Evolutionary conservation across 2,888 invertebrate genomes (phyloP), one percentile per base, ranked within the genome.

Genomic region (Lasius platythorax): DNA sequence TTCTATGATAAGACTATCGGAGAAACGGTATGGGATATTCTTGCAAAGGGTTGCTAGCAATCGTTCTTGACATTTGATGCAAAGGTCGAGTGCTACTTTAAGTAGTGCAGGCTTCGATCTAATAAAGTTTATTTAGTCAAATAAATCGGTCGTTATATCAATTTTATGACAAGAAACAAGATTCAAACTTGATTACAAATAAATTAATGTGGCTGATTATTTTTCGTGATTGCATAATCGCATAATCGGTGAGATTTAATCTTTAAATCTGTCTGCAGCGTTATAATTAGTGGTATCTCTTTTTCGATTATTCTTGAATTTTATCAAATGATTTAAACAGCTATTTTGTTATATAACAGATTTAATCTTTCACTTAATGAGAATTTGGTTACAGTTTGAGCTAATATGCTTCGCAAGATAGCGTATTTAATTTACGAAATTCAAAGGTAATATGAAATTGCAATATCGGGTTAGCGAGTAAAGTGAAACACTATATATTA

Each of bases 21-120:
- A 73, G 43, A 74, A 50, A 84, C 6, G 43, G 67, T 63, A 50
- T 15, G 3, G 9, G 3, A 18, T 50, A 28, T 33, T 30, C 12
- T 37, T 53, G 53, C 43, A 56, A 70, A 30, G 18, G 23, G 11
- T 53, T 46, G 33, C 9, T 12, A 28, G 37, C 18, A 56, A 63
- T 28, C n/a, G 18, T 61, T 68, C 30, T 74, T 84, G 74, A 74
- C 82, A 82, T 82, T 84, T 82, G 56, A 50, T 30, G n/a, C 18
- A 50, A 61, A 37, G 37, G 64, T 50, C 33, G 28, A 30, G 56
- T 43, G 23, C 11, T 68, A 50, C 12, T 61, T 46, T 50, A 43
- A 78, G 3, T 30, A 40, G 12, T 28, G 1, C 18, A 9, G 9
- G 11, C 3, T 72, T 72, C 33, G 18, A 79, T 56, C 43, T n/a